Percentiles rank a stretch among this genome's conserved stretches.
Evolutionary conservation across 2,113 vertebrate genomes (phyloP).

Genomic region (Vidua chalybeata): DNA sequence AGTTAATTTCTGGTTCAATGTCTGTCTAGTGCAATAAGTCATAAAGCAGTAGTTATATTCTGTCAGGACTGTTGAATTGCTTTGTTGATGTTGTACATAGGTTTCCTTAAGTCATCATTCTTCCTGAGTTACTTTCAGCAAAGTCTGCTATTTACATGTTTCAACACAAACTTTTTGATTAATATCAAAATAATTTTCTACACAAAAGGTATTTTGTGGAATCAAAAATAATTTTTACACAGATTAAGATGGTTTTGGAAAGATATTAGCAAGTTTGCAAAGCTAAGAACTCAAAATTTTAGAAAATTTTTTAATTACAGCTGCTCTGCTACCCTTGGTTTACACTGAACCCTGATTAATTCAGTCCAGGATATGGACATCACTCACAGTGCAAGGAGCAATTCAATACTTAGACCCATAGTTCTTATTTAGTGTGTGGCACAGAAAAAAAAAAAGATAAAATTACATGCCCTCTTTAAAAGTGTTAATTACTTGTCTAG

Average conservation of each 20-base stretch:
- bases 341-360: not conserved
- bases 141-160: not conserved
- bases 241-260: not conserved
- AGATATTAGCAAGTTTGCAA: not conserved
- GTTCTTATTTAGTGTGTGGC: not conserved
- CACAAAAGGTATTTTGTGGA: not conserved
- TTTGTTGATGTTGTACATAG: not conserved
- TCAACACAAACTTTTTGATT: not conserved
- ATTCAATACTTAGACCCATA: not conserved
- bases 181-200: not conserved
- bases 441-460: not conserved
- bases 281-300: not conserved
- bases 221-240: not conserved
- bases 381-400: not conserved
- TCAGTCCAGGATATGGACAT: not conserved
- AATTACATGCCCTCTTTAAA: not conserved
- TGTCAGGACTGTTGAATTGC: not conserved
- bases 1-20: conserved; percentile 5
- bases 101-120: not conserved
- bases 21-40: not conserved
- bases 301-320: not conserved
- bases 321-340: not conserved
- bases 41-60: not conserved
- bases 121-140: not conserved
- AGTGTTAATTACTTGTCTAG: not conserved